Conservation (phyloP, 2,888 invertebrate genomes). For the Pandemis cinnamomeana region DNA sequence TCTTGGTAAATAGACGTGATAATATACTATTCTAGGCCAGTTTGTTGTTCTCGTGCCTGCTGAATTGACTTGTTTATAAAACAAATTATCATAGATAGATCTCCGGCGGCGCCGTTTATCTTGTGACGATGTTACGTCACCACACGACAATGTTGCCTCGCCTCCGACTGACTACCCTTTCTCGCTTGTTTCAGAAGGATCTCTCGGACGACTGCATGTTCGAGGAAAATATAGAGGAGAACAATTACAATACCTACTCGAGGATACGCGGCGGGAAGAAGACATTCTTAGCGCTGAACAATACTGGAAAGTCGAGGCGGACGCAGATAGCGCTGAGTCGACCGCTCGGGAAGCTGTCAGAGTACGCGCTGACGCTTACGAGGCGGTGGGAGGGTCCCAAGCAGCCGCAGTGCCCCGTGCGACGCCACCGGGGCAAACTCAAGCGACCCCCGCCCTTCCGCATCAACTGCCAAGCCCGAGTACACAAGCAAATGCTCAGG, state of each 20-base stretch:
- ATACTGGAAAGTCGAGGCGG: constrained; percentile 88
- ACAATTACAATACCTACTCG: constrained; percentile 94
- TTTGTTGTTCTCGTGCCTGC: constrained; percentile 33
- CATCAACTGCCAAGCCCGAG: constrained; percentile 77
- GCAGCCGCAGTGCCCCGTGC: constrained; percentile 69
- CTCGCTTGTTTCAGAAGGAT: constrained; percentile 90
- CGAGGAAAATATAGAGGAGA: constrained; percentile 93
- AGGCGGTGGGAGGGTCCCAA: constrained; percentile 69
- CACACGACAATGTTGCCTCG: constrained; percentile 29
- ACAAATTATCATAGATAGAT: constrained; percentile 40
- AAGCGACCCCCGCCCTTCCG: constrained; percentile 75
- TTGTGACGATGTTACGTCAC: constrained; percentile 25
- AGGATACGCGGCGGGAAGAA: constrained; percentile 87
- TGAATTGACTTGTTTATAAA: constrained; percentile 37
- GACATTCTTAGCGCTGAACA: constrained; percentile 91
- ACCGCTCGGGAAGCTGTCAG: constrained; percentile 89
- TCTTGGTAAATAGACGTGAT: constrained; percentile 31
- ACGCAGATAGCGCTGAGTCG: constrained; percentile 88
- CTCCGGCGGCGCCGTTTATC: constrained; percentile 18
- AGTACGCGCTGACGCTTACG: constrained; percentile 88
- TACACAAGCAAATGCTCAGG: constrained; percentile 75
- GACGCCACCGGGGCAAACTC: constrained; percentile 75
- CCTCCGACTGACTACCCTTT: constrained; percentile 54
- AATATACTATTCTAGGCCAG: constrained; percentile 37
- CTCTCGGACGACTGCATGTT: constrained; percentile 94